Conservation (phyloP, 2,888 invertebrate species). For the Byasa hedistus region DNA sequence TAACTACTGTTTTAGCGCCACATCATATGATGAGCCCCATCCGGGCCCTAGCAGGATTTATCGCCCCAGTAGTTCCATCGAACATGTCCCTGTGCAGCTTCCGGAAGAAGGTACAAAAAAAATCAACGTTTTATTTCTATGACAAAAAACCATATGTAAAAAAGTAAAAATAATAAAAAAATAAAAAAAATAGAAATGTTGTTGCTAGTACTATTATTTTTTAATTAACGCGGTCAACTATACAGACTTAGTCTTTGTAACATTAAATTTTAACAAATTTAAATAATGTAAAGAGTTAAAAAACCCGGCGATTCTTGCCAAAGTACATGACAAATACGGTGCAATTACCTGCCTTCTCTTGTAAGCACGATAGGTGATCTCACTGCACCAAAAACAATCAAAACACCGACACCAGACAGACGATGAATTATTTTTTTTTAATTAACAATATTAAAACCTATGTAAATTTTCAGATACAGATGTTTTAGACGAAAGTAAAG, state of each 20-base stretch:
- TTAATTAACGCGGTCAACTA: too few relatives aligned
- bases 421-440: background rate
- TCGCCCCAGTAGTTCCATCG: constrained; percentile 52
- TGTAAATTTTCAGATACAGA: background rate
- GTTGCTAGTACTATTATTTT: too few relatives aligned
- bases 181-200: too few relatives aligned
- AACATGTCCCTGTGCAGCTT: constrained; percentile 50
- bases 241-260: too few relatives aligned
- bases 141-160: background rate
- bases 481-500: background rate
- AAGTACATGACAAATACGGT: too few relatives aligned
- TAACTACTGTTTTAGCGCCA: constrained; percentile 42
- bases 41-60: constrained; percentile 44
- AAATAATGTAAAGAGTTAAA: too few relatives aligned
- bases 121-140: background rate
- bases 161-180: too few relatives aligned
- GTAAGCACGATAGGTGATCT: background rate
- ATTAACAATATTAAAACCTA: background rate
- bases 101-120: constrained; percentile 48
- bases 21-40: constrained; percentile 60
- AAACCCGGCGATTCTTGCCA: too few relatives aligned
- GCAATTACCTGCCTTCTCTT: too few relatives aligned
- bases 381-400: background rate
- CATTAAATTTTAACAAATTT: too few relatives aligned
- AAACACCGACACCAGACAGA: background rate